Conservation (phyloP, 1,140 invertebrate species). For the Nautilus pompilius region DNA sequence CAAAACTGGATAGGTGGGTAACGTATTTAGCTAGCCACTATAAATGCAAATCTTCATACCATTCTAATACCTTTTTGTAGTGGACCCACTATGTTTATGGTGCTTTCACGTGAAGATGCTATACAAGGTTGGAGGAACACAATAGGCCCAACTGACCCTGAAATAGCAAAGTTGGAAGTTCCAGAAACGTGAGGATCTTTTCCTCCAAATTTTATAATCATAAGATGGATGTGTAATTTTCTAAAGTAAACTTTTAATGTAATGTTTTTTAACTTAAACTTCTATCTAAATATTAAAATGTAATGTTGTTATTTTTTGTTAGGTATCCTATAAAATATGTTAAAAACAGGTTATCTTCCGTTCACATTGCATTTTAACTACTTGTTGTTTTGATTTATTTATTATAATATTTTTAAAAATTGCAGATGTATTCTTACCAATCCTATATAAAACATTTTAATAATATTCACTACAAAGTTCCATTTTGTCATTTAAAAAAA, state of each 20-base stretch:
- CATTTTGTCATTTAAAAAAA: no score
- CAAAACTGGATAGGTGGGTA: no score
- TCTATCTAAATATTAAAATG: not conserved
- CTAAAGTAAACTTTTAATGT: not conserved
- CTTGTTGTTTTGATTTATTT: no score
- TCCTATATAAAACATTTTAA: no score
- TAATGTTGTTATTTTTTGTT: not conserved
- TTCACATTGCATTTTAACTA: no score
- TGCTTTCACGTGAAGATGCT: conserved; percentile 51
- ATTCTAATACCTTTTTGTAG: conserved; percentile 24
- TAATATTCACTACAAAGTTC: no score
- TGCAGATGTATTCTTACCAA: no score
- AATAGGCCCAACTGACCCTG: conserved; percentile 51
- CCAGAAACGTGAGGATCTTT: conserved; percentile 49
- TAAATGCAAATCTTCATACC: not conserved
- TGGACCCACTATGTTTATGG: conserved; percentile 53
- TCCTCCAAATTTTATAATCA: not conserved
- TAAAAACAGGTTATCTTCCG: no score
- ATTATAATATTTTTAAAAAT: no score
- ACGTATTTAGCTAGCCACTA: no score
- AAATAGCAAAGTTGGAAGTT: conserved; percentile 42
- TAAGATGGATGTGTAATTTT: not conserved
- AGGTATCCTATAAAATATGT: no score
- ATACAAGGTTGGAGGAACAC: conserved; percentile 49
- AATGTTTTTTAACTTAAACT: not conserved